phyloP scores from a whole-genome alignment of 2,797 vertebrate genomes.

The Oceanodroma leucorhoa region DNA sequence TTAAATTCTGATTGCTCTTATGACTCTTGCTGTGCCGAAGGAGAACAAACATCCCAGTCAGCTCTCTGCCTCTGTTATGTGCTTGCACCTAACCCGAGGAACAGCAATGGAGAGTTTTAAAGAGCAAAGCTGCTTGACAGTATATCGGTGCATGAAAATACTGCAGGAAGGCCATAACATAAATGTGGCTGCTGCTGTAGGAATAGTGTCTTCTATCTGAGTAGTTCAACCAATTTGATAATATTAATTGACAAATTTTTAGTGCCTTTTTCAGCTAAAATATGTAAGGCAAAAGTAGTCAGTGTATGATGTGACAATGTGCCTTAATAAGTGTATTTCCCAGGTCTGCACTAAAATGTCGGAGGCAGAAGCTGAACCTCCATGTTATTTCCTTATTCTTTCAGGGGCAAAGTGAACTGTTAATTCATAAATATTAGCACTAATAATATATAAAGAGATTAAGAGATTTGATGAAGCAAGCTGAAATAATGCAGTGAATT shows the following conservation, averaged over 20 bases:
- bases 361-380: background rate
- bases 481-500: background rate
- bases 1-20: background rate
- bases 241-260: background rate
- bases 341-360: background rate
- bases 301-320: background rate
- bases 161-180: background rate
- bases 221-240: background rate
- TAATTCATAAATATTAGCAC: background rate
- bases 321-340: background rate
- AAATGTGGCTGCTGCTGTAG: background rate
- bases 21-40: background rate
- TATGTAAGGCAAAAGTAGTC: background rate
- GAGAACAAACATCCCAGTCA: background rate
- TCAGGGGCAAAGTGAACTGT: background rate
- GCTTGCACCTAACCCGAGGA: background rate
- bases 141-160: background rate
- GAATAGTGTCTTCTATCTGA: background rate
- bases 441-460: background rate
- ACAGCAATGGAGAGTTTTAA: background rate
- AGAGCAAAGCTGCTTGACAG: background rate
- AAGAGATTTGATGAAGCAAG: background rate
- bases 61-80: rapidly evolving
- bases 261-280: background rate
- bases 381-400: background rate